Conservation (phyloP, 1,140 invertebrate species). For the Gryllus bimaculatus region DNA sequence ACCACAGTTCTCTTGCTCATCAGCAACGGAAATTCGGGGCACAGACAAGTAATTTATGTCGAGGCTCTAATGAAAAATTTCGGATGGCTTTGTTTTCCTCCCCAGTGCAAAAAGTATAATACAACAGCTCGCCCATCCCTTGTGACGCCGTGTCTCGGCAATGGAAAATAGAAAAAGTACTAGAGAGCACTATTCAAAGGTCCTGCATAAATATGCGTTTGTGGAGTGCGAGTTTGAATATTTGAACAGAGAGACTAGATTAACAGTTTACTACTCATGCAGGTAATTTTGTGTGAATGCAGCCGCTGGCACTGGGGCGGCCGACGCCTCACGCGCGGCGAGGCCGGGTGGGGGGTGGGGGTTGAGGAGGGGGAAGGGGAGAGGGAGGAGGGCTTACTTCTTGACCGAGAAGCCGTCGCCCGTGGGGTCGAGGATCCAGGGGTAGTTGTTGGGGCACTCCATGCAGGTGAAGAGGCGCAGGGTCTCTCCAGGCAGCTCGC, state of each 20-base stretch:
- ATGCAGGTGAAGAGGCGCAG: conserved; percentile 87
- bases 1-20: neutral
- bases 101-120: neutral
- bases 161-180: neutral
- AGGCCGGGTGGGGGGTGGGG: neutral
- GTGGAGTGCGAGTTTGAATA: neutral
- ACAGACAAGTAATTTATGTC: neutral
- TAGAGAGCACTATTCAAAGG: neutral
- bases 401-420: conserved; percentile 83
- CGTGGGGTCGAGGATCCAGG: conserved; percentile 89
- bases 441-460: conserved; percentile 92
- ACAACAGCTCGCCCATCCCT: neutral
- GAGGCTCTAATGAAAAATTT: neutral
- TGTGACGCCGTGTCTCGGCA: too few relatives aligned
- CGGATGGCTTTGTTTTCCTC: neutral
- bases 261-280: neutral
- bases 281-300: neutral
- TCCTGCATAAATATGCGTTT: neutral
- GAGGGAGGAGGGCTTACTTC: conserved; percentile 39
- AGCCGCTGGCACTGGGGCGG: neutral
- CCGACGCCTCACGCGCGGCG: neutral
- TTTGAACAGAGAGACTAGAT: neutral
- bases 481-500: conserved; percentile 85
- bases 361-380: neutral
- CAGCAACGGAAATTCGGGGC: neutral